Evolutionary conservation across 2,797 vertebrate species (phyloP).

Genomic region (Hippoglossus hippoglossus): DNA sequence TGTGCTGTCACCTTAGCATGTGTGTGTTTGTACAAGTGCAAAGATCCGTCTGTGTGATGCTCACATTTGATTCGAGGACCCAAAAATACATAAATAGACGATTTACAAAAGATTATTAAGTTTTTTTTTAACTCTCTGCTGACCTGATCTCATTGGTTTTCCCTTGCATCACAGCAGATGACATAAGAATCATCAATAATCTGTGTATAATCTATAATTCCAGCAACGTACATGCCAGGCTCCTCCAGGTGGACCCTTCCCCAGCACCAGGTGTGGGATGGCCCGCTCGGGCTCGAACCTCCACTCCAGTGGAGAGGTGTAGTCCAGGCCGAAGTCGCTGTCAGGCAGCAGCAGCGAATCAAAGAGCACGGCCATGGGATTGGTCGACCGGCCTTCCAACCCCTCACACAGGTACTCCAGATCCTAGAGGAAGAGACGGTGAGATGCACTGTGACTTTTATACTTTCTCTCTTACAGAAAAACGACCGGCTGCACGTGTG

Average conservation of each 20-base stretch:
- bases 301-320: conserved; percentile 82
- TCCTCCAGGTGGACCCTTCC: conserved; percentile 85
- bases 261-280: conserved; percentile 84
- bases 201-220: background rate
- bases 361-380: conserved; percentile 87
- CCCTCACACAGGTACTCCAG: conserved; percentile 87
- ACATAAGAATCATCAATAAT: background rate
- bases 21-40: too few species aligned
- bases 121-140: too few species aligned
- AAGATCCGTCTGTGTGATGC: too few species aligned
- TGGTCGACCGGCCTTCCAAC: conserved; percentile 85
- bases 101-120: too few species aligned
- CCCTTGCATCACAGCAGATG: too few species aligned
- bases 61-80: too few species aligned
- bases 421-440: conserved; percentile 66
- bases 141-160: too few species aligned
- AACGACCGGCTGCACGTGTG: background rate
- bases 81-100: too few species aligned
- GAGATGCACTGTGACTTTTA: background rate
- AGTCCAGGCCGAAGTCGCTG: conserved; percentile 84
- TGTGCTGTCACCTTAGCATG: too few species aligned
- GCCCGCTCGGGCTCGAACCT: conserved; percentile 78
- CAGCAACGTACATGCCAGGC: conserved; percentile 85
- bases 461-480: too few species aligned
- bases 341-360: conserved; percentile 86